Conservation (phyloP, 2,888 invertebrate genomes). For the Matsumyia berberina region DNA sequence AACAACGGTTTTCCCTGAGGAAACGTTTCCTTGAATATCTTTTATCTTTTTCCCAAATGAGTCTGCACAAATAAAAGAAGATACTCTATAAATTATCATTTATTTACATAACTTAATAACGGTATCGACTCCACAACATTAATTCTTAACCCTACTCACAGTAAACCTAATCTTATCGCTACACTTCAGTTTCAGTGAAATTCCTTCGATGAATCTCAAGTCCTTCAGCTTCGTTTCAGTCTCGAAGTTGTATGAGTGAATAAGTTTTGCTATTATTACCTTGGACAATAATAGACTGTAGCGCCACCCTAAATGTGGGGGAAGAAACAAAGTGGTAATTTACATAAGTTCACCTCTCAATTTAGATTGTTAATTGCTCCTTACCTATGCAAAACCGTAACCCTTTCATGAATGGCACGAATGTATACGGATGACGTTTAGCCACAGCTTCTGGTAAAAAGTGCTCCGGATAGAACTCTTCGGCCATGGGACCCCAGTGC, state of each 20-base stretch:
- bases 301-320: conserved; percentile 79
- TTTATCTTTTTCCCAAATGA: conserved; percentile 12
- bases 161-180: conserved; percentile 69
- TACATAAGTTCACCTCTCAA: background rate
- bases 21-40: background rate
- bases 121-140: background rate
- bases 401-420: conserved; percentile 82
- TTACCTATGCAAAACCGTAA: conserved; percentile 82
- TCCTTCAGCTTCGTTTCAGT: conserved; percentile 80
- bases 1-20: background rate
- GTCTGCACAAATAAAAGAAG: conserved; percentile 2
- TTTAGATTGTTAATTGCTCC: conserved; percentile 22
- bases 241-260: conserved; percentile 80
- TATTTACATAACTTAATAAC: conserved; percentile 49
- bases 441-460: conserved; percentile 77
- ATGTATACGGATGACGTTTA: conserved; percentile 81
- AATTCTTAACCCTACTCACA: conserved; percentile 61
- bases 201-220: conserved; percentile 81
- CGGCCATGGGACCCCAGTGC: conserved; percentile 82
- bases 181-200: conserved; percentile 81
- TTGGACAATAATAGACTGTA: conserved; percentile 82
- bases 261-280: conserved; percentile 81
- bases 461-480: conserved; percentile 81
- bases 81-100: conserved; percentile 26
- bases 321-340: conserved; percentile 9